phyloP scores from a whole-genome alignment of 64 coral and sea anemone genomes.

The Porites lutea region DNA sequence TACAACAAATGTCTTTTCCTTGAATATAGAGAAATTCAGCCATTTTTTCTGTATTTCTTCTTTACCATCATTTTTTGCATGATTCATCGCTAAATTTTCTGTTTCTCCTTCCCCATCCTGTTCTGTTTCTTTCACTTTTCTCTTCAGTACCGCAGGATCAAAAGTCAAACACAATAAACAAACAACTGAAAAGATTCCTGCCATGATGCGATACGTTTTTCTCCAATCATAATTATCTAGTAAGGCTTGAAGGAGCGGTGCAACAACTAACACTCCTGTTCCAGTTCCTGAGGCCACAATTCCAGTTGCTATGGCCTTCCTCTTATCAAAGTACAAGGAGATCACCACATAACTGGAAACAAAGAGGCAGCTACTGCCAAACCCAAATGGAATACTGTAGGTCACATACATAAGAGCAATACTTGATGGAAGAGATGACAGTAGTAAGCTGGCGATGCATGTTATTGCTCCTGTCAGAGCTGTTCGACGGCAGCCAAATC shows the following conservation, averaged over 20 bases:
- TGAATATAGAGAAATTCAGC: constrained; percentile 14
- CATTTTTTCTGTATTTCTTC: constrained; percentile 2
- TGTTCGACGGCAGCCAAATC: constrained; percentile 48
- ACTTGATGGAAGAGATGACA: constrained; percentile 34
- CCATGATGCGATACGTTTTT: constrained; percentile 47
- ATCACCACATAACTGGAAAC: constrained; percentile 28
- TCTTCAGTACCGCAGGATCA: constrained; percentile 12
- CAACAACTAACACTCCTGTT: constrained; percentile 36
- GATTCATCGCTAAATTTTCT: neutral
- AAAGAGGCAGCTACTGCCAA: constrained; percentile 51
- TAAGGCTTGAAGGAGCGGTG: constrained; percentile 49
- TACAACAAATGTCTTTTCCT: neutral
- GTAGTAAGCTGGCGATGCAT: constrained; percentile 19
- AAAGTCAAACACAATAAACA: constrained; percentile 22
- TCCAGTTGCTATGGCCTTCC: constrained; percentile 58
- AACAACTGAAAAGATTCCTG: constrained; percentile 44
- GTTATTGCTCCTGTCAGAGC: constrained; percentile 33
- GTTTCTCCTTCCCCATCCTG: neutral
- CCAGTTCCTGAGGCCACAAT: constrained; percentile 55
- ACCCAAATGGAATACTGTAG: constrained; percentile 65
- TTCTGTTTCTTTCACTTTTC: neutral
- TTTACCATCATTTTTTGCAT: no score
- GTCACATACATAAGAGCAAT: constrained; percentile 53
- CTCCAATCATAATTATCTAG: constrained; percentile 14
- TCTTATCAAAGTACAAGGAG: constrained; percentile 32